Evolutionary conservation across 2,113 vertebrate genomes (phyloP), one percentile per base, ranked within the genome.

Genomic region (Sporophila hypoxantha): DNA sequence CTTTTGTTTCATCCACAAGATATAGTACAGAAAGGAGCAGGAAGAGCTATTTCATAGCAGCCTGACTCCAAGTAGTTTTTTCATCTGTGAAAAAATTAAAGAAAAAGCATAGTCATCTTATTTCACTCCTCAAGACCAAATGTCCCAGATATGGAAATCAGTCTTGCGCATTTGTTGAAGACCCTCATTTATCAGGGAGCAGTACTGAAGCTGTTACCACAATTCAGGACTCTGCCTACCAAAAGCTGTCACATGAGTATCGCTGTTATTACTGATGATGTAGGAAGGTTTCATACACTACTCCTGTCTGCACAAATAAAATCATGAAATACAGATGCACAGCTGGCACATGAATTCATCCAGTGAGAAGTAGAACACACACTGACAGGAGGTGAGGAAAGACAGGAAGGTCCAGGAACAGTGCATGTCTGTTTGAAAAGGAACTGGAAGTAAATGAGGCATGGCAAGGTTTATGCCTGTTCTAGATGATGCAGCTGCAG

Each of bases 401-500:
- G 83, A 86, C 50, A 64, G 50, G 77, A 84, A 82, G 60, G 89
- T 56, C 42, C 46, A 80, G 64, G 60, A 93, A 91, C 68, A 88
- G 64, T 55, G 56, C 75, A 44, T 1, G 34, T 39, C 81, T 95
- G 89, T 87, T 56, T 79, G 61, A 69, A 92, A 90, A 91, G 90
- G 84, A 94, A 90, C 70, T 91, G 46, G 67, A 82, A 90, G 64
- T 74, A 90, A 82, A 92, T 60, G 75, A 92, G 70, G 86, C 81
- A 73, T 44, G 50, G 64, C 70, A 84, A 78, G 67, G 32, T 73
- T 92, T 90, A 53, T 74, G 70, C 67, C 55, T 88, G 3, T 22
- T 73, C 67, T 62, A 87, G 67, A 88, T 66, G 81, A 83, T 82
- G 75, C 71, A 85, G 84, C 71, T 78, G 78, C 77, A 76, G 19